These are phyloP conservation scores for Luffia ferchaultella DNA, from an alignment of 2,888 invertebrate species.

Conservation along the genomic window DNA sequence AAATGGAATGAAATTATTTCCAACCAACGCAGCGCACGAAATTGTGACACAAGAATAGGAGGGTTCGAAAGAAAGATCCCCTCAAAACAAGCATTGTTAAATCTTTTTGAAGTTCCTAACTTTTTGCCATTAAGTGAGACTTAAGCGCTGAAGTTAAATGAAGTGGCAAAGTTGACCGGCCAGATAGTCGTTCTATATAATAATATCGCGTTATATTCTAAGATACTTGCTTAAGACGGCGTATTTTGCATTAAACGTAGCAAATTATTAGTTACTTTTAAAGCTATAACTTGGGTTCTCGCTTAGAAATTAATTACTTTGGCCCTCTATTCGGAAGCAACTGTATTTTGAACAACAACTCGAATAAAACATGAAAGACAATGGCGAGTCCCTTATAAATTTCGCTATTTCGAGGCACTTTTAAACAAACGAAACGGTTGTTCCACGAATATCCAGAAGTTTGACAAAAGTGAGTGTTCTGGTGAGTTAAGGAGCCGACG, in stretches of 20 bases:
- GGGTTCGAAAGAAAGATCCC: conserved; percentile 31
- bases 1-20: not conserved
- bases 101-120: conserved; percentile 55
- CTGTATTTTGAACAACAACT: not conserved
- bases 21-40: not conserved
- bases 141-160: conserved; percentile 62
- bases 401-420: not conserved
- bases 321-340: not conserved
- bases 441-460: not conserved
- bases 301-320: not conserved
- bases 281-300: not conserved
- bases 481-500: not conserved
- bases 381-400: not conserved
- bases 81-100: conserved; percentile 62
- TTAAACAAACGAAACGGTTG: not conserved
- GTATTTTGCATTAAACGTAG: no score
- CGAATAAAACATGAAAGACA: not conserved
- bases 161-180: conserved; percentile 60
- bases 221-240: not conserved
- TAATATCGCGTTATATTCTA: conserved; percentile 3
- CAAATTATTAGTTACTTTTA: not conserved
- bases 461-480: not conserved
- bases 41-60: not conserved
- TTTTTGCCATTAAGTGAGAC: conserved; percentile 57
- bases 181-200: conserved; percentile 27